Base-by-base conservation (phyloP, 2,888 invertebrate species). In the Orthosia gothica region DNA sequence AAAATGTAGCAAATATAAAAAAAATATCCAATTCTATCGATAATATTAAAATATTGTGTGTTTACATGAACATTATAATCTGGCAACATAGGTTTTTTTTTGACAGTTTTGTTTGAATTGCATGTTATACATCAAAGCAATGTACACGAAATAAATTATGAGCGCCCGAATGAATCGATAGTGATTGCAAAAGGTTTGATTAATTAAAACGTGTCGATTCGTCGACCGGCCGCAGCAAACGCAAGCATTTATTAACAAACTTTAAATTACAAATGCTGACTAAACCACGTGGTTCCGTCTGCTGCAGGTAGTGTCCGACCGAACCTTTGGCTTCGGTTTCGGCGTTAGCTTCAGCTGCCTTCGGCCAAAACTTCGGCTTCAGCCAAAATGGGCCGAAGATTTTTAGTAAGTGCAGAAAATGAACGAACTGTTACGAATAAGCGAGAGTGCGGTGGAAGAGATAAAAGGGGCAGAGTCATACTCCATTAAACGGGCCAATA, bases 171-270 rank as follows among this genome's bases (percentile, higher is more conserved):
- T 70, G 70, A 76, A 70, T 76, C 55, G 52, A 68, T 61, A 65
- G 23, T 61, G 70, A 70, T 76, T 72, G 84, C 54, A 74, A 52
- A 77, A 81, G 52, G 72, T 81, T 78, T 83, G 67, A 81, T 70
- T 78, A 77, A 77, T 83, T 77, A 62, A 74, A 81, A 70, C 50
- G 49, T 64, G 67, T 77, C 70, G 61, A 40, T 40, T 40, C 40
- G 40, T 40, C 66, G 65, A 65, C 13, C 67, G 57, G 40, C 45
- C 66, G 54, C 47, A 16, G 26, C 67, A 61, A 47, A 64, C 63
- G 61, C 20, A 59, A 67, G 64, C 63, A 58, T 72, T 68, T 68
- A 82, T 70, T 79, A 73, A 75, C 72, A 73, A 79, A 85, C 72
- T 83, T 68, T 66, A 55, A 64, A 81, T 66, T 55, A 78, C 74